These are phyloP conservation scores for Callosobruchus maculatus DNA, from an alignment of 2,888 invertebrate species.

Conservation along the genomic window DNA sequence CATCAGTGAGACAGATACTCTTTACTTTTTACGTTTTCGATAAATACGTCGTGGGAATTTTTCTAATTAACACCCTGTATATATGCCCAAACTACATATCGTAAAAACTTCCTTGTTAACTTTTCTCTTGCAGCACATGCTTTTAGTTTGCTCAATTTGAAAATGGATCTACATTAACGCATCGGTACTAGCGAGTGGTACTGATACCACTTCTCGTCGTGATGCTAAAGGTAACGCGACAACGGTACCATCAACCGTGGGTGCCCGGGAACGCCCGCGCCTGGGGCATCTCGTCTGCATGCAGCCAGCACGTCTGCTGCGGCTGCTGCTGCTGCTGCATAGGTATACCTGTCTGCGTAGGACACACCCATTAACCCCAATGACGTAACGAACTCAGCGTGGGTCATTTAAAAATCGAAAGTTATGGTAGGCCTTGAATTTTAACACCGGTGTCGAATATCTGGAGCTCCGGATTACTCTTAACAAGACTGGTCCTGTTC, in stretches of 20 bases:
- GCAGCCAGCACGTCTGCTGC: slow-evolving; percentile 2
- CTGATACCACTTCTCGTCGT: too few species aligned
- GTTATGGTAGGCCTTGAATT: background rate
- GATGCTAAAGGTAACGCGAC: background rate
- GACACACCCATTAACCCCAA: slow-evolving; percentile 8
- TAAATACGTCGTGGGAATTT: too few species aligned
- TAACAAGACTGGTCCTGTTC: background rate
- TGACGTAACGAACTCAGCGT: background rate
- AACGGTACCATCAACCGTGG: background rate
- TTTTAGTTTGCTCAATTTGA: too few species aligned
- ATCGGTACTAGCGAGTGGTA: too few species aligned
- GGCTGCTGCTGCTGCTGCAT: too few species aligned
- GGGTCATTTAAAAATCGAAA: background rate
- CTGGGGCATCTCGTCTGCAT: background rate
- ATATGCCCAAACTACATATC: too few species aligned
- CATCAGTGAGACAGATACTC: too few species aligned
- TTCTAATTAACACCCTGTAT: too few species aligned
- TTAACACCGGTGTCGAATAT: background rate
- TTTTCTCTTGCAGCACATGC: too few species aligned
- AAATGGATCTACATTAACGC: too few species aligned
- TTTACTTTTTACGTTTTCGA: too few species aligned
- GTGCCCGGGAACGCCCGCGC: background rate
- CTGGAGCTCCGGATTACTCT: background rate
- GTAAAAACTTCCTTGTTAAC: too few species aligned
- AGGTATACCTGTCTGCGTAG: slow-evolving; percentile 5